Percentiles rank a stretch among this genome's conserved stretches.
Evolutionary conservation across 1,140 invertebrate genomes (phyloP).

Genomic region (Scaptomyza graminum): DNA sequence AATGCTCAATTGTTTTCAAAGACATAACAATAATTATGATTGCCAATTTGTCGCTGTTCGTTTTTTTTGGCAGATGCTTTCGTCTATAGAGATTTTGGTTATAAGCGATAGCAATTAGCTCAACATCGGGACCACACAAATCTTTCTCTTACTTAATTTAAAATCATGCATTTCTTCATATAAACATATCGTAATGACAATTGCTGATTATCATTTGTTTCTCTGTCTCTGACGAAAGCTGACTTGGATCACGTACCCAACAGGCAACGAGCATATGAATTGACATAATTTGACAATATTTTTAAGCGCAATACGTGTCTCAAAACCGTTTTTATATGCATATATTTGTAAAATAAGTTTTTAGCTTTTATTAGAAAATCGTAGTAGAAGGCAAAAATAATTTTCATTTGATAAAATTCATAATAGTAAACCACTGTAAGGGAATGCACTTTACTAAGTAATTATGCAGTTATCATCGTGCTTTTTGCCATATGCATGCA

Average conservation of each 20-base stretch:
- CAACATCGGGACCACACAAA: neutral
- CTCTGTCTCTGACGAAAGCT: neutral
- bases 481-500: conserved; percentile 1
- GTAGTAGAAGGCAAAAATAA: no score
- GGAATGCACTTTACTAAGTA: neutral
- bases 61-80: conserved; percentile 9
- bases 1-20: conserved; percentile 30
- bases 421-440: neutral
- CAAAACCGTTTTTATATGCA: no score
- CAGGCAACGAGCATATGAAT: conserved; percentile 9
- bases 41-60: conserved; percentile 7
- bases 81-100: conserved; percentile 1
- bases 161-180: neutral
- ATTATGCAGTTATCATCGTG: conserved; percentile 17
- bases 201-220: neutral
- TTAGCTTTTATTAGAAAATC: no score
- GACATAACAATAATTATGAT: conserved; percentile 26
- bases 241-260: conserved; percentile 31
- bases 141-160: neutral
- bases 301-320: conserved; percentile 30
- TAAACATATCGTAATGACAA: neutral
- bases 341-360: no score
- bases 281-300: conserved; percentile 7
- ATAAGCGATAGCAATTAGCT: neutral
- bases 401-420: neutral